Base-by-base conservation (phyloP, 2,888 invertebrate genomes). In the Glaucopsyche alexis region DNA sequence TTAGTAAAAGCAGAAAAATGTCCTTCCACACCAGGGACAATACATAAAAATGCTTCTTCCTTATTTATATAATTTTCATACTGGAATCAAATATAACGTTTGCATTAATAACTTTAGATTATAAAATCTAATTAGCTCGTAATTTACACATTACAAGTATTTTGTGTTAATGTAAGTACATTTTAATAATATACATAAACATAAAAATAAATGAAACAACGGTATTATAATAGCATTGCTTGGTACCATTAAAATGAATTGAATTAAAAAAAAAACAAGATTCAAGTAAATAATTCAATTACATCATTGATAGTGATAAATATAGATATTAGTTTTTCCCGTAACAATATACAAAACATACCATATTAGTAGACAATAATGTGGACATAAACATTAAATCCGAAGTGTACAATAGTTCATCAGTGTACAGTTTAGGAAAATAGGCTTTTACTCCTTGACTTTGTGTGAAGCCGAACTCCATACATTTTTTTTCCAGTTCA, bases 11-110 rank as follows among this genome's bases (percentile, higher is more conserved):
- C 79, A 5, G 74, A 74, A 73, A 85, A 78, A 64, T 84, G 81
- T 0, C 85, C 84, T 74, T 87, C 88, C 69, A 87, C 67, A 0
- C 87, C 88, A 0, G 87, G 87, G 14, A 89, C 75, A 72, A 89
- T 79, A 75, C 81, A 84, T 45, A 88, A 71, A 74, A 81, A 81
- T 0, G 79, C 29, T 60, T 29, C 60, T 38, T 29, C 14, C 13
- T 60, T 60, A 71, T 87, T 80, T 66, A 85, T 80, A 49, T 86
- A 85, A 29, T 87, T 84, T 6, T 80, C 80, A 65, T 81, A 77
- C 87, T 87, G 75, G 14, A 77, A 80, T 7, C 16, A 7, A 60
- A 60, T 60, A 11, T 47, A 11, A 47, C 4, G 7, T 9, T 47
- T 47, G 9, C 9, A 47, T 47, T 47, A 5, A 13, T 47, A 47